Evolutionary conservation across 2,888 invertebrate genomes (phyloP), one percentile per base, ranked within the genome.

Genomic region (Brassicogethes aeneus): DNA sequence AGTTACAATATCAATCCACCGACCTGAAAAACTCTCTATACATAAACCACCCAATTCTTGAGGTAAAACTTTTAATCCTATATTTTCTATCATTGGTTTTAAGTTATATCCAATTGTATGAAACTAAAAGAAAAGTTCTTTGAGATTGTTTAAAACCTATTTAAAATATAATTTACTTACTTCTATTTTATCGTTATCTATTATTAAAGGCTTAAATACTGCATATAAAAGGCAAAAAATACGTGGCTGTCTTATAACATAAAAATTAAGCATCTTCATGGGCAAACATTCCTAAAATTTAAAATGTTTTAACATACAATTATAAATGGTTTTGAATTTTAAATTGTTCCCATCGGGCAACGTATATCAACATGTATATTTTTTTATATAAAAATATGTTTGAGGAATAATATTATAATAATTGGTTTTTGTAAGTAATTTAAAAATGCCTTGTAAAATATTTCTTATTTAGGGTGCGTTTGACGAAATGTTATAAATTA

Each of bases 41-140:
- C 44, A 45, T 10, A n/a, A n/a, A n/a, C 67, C 68, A 3, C 66
- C 70, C 42, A 67, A 63, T 37, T 70, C 69, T 14, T 52, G 44
- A 1, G 73, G 73, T 14, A 74, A 56, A 38, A 63, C 54, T 14
- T 65, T 61, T 10, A 60, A 58, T 29, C 61, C 61, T 14, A 73
- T 56, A 45, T 57, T 60, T 16, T 68, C 59, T 39, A 67, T 64
- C 2, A 74, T 55, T 10, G 64, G 61, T 3, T 55, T 52, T 32
- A 66, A 55, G 44, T 69, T 63, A 8, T 54, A 49, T 2, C 72
- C 72, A 54, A 72, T 70, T 37, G 72, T 62, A 46, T 64, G 57
- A 23, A 73, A 56, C 72, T 73, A 54, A 35, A 57, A 57, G 17
- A 37, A 43, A 23, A 23, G 5, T 23, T 23, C 5, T 10, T 5